These are phyloP conservation scores for Carassius auratus DNA, from an alignment of 2,113 vertebrate genomes.

Conservation along the genomic window DNA sequence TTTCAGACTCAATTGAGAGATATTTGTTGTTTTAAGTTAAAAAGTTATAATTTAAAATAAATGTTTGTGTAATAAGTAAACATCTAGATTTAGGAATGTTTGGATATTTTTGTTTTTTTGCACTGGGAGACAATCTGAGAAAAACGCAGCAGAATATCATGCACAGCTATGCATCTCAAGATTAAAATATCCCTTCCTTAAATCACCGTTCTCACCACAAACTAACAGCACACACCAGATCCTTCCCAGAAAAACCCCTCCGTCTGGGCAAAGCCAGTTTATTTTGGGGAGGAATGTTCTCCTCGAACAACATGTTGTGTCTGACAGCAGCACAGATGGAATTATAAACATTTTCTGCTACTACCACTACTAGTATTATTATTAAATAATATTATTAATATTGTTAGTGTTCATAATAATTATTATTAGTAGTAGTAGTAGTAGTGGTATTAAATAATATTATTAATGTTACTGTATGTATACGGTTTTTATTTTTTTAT, in stretches of 20 bases:
- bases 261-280: slow-evolving; percentile 51
- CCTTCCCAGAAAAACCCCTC: slow-evolving; percentile 26
- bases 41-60: too few species aligned
- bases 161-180: not conserved
- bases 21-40: not conserved
- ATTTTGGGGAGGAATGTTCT: slow-evolving; percentile 56
- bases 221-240: not conserved
- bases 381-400: too few species aligned
- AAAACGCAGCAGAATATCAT: not conserved
- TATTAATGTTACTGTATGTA: too few species aligned
- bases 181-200: not conserved
- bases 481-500: too few species aligned
- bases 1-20: too few species aligned
- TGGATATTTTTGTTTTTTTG: not conserved
- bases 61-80: not conserved
- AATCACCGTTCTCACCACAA: not conserved
- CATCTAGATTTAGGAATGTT: not conserved
- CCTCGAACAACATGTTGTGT: slow-evolving; percentile 66
- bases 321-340: slow-evolving; percentile 45
- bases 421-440: too few species aligned
- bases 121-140: too few species aligned
- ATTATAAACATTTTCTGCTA: too few species aligned
- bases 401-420: too few species aligned
- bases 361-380: too few species aligned
- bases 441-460: too few species aligned